phyloP scores from a whole-genome alignment of 1,140 invertebrate species.

The Chymomyza costata region DNA sequence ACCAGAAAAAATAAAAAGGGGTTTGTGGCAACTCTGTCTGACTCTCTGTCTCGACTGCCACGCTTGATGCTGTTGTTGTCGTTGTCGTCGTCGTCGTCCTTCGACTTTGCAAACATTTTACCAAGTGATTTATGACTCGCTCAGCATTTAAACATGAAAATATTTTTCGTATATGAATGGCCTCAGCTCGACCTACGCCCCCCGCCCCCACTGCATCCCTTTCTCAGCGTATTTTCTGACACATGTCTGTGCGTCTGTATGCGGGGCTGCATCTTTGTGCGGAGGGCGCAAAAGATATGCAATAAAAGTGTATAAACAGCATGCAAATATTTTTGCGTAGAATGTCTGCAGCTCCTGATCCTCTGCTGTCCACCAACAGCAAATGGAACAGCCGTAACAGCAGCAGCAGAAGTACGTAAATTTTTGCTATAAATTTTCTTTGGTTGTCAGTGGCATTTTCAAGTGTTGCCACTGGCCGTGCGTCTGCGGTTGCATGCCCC shows the following conservation, averaged over 20 bases:
- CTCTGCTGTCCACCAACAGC: too few species aligned
- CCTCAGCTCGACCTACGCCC: conserved; percentile 1
- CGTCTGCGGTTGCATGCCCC: neutral
- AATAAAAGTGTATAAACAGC: conserved; percentile 70
- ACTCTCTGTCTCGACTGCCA: conserved; percentile 4
- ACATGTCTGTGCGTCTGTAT: conserved; percentile 36
- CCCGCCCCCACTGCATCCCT: neutral
- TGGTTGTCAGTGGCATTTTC: conserved; percentile 69
- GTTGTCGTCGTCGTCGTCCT: neutral
- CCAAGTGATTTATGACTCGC: conserved; percentile 66
- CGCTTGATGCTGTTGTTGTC: neutral
- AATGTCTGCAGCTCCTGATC: conserved; percentile 29
- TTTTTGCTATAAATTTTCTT: conserved; percentile 71
- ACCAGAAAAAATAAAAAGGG: too few species aligned
- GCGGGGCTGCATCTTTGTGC: conserved; percentile 25
- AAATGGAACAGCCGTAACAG: conserved; percentile 8
- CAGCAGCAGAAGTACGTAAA: conserved; percentile 48
- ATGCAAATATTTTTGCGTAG: conserved; percentile 63
- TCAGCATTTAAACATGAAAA: conserved; percentile 62
- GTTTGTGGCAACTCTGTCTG: conserved; percentile 1
- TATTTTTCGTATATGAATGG: conserved; percentile 50
- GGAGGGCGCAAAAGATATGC: conserved; percentile 45
- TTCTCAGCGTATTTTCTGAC: conserved; percentile 18
- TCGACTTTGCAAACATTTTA: conserved; percentile 46
- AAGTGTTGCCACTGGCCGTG: conserved; percentile 31